Conservation (phyloP, 2,797 vertebrate species). For the Pseudochirops cupreus region DNA sequence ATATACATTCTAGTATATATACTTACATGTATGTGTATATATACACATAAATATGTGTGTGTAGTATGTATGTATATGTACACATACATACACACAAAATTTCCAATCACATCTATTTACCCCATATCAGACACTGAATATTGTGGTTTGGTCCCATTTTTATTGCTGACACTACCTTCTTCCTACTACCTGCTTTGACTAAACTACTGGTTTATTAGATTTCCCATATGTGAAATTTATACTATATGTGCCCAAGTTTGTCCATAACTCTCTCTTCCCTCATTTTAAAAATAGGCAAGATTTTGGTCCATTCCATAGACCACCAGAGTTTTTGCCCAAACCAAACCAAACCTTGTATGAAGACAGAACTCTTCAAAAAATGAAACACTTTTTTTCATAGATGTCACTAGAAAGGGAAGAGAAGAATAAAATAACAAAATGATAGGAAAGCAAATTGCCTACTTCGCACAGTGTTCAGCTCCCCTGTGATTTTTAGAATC, state of each 20-base stretch:
- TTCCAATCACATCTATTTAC: background rate
- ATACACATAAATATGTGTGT: no score
- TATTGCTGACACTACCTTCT: background rate
- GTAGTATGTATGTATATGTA: no score
- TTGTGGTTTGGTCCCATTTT: background rate
- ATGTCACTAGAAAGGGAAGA: background rate
- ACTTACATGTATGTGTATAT: fast-evolving
- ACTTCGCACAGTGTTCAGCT: background rate
- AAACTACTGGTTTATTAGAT: no score
- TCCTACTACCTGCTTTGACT: background rate
- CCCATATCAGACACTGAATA: background rate
- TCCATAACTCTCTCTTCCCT: background rate
- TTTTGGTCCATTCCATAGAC: background rate
- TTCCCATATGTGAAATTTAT: no score
- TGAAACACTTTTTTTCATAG: background rate
- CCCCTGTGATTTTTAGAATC: background rate
- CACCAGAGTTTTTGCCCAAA: background rate
- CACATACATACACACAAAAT: no score
- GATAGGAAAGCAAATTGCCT: background rate
- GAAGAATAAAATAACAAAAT: background rate
- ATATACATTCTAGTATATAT: background rate
- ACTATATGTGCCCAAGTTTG: background rate
- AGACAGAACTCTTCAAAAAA: background rate
- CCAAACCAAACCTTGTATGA: background rate
- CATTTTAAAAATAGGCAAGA: background rate